These are phyloP conservation scores for Brachyhypopomus gauderio DNA, from an alignment of 2,113 vertebrate species.

Conservation along the genomic window DNA sequence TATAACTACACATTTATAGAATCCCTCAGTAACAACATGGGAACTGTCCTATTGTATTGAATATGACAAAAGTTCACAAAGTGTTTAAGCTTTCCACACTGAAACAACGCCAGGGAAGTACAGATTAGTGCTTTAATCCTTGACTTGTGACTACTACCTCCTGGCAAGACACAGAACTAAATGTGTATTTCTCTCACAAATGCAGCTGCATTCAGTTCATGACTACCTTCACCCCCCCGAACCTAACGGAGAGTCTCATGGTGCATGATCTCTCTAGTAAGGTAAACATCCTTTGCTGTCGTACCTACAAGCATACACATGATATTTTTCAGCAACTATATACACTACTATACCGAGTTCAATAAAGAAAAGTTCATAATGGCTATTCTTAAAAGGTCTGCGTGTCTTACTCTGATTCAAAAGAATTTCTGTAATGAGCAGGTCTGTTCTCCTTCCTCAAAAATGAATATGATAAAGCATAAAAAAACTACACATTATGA, in stretches of 20 bases:
- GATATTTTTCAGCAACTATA: not conserved
- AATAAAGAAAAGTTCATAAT: not conserved
- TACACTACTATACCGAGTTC: not conserved
- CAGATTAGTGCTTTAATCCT: not conserved
- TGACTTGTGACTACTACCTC: not conserved
- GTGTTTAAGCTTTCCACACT: not conserved
- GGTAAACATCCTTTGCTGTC: too few relatives aligned
- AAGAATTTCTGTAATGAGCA: not conserved
- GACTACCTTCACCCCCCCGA: not conserved
- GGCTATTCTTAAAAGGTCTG: not conserved
- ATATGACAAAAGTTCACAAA: not conserved
- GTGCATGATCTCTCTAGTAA: too few relatives aligned
- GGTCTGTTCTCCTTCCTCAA: not conserved
- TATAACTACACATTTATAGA: not conserved
- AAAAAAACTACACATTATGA: constrained; percentile 1
- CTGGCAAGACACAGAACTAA: not conserved
- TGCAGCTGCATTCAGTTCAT: not conserved
- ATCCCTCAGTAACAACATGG: constrained; percentile 8
- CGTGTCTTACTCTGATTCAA: not conserved
- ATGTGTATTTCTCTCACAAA: not conserved
- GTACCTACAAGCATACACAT: not conserved
- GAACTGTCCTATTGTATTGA: not conserved
- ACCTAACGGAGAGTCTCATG: too few relatives aligned
- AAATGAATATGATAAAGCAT: not conserved
- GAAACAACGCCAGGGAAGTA: not conserved